Conservation (phyloP, 2,888 invertebrate genomes). For the Xestia ashworthii region DNA sequence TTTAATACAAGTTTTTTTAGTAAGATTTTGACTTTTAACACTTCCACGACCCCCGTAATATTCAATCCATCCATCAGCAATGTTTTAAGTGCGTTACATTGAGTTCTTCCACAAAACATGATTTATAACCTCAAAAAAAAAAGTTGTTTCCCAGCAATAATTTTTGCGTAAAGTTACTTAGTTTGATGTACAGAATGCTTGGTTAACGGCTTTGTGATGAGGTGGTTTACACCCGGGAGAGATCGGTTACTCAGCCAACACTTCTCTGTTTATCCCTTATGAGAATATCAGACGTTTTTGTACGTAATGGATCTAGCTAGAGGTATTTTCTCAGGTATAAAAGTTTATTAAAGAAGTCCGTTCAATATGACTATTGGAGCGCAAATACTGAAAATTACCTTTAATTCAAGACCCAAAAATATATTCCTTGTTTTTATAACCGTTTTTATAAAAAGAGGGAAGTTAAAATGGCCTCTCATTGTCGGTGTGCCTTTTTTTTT, state of each 20-base stretch:
- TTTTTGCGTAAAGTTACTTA: too few relatives aligned
- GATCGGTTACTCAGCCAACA: neutral
- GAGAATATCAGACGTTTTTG: neutral
- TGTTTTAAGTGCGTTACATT: too few relatives aligned
- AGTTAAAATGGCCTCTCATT: constrained; percentile 18
- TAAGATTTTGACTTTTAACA: too few relatives aligned
- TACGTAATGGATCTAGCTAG: neutral
- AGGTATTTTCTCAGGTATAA: neutral
- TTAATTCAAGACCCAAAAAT: neutral
- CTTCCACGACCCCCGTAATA: too few relatives aligned
- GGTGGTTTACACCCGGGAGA: too few relatives aligned
- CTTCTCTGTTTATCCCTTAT: neutral
- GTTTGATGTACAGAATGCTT: too few relatives aligned
- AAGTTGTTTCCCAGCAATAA: too few relatives aligned
- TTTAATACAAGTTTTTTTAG: too few relatives aligned
- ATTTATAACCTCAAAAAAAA: too few relatives aligned
- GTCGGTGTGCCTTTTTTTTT: constrained; percentile 9
- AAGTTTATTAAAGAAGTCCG: neutral
- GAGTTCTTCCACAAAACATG: too few relatives aligned
- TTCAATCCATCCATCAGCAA: too few relatives aligned
- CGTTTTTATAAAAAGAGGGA: neutral
- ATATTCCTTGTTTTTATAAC: constrained; percentile 4
- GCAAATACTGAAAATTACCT: neutral
- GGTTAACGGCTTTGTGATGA: too few relatives aligned
- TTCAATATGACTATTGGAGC: neutral